Evolutionary conservation across 2,113 vertebrate genomes (phyloP), one percentile per base, ranked within the genome.

Genomic region (Amia ocellicauda): DNA sequence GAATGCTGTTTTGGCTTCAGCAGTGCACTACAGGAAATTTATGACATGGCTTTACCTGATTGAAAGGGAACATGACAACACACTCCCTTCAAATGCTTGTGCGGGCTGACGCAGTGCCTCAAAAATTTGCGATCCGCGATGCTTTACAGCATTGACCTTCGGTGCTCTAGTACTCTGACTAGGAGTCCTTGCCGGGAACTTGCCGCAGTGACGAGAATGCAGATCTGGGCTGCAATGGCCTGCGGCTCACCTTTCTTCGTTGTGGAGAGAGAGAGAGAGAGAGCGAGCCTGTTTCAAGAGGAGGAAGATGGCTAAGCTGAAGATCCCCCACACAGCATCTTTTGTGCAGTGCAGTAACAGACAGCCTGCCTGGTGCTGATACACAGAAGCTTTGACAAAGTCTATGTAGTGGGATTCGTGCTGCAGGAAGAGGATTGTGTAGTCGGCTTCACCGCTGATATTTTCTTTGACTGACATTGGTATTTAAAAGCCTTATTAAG

Each of bases 181-280:
- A n/a, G 45, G 45, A 47, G 45, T 10, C 45, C 5, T 14, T 47
- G 5, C 45, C 4, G 45, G 45, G 45, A 47, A 47, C 11, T 47
- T 47, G 45, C 16, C 14, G 45, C 45, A 47, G n/a, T 47, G 45
- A 47, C n/a, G 45, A 47, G 45, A 47, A 47, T 47, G 45, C 45
- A 47, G 45, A 47, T 47, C 45, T 5, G 45, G 45, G 14, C 16
- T 19, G 45, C 45, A 47, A 7, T 47, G 45, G 45, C 45, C 5
- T 19, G 45, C 2, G n/a, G 45, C 45, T 47, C 45, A 47, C 45
- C 3, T 47, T 16, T 17, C 45, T 47, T 5, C 13, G 45, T 47
- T 7, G n/a, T n/a, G 1, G 13, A 17, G 16, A 47, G 45, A 47
- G 4, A n/a, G n/a, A n/a, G n/a, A n/a, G n/a, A n/a, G n/a, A n/a